Evolutionary conservation across 1,140 invertebrate species (phyloP).

Genomic region (Leptopilina boulardi): DNA sequence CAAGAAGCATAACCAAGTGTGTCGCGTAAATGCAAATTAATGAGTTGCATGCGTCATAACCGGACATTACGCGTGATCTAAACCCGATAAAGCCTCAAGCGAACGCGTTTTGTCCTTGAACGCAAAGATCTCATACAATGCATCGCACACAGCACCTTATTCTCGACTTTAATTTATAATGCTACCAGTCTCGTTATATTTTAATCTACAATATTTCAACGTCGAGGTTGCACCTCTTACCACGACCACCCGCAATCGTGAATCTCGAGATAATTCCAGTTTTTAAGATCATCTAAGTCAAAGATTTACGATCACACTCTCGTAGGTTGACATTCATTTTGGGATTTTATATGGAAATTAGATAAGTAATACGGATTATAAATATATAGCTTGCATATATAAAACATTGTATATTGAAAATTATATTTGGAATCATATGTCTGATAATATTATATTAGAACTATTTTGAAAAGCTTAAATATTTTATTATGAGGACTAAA

Average conservation of each 20-base stretch:
- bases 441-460: no score
- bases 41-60: conserved; percentile 61
- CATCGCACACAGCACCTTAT: conserved; percentile 36
- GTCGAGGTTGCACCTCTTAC: not conserved
- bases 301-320: not conserved
- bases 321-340: not conserved
- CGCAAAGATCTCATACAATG: conserved; percentile 52
- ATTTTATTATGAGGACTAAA: no score
- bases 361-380: not conserved
- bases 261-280: conserved; percentile 5
- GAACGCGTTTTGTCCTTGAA: conserved; percentile 48
- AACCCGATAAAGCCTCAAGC: conserved; percentile 60
- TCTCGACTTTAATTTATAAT: conserved; percentile 57
- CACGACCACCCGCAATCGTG: conserved; percentile 16
- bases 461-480: no score
- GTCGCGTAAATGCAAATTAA: conserved; percentile 66
- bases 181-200: conserved; percentile 56
- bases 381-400: no score
- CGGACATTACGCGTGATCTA: conserved; percentile 62
- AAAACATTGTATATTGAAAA: no score
- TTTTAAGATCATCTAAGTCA: not conserved
- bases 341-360: not conserved
- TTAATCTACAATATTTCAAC: conserved; percentile 55
- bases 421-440: no score
- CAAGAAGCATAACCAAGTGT: conserved; percentile 47